Evolutionary conservation across 2,113 vertebrate species (phyloP).

Genomic region (Noturus placidus): DNA sequence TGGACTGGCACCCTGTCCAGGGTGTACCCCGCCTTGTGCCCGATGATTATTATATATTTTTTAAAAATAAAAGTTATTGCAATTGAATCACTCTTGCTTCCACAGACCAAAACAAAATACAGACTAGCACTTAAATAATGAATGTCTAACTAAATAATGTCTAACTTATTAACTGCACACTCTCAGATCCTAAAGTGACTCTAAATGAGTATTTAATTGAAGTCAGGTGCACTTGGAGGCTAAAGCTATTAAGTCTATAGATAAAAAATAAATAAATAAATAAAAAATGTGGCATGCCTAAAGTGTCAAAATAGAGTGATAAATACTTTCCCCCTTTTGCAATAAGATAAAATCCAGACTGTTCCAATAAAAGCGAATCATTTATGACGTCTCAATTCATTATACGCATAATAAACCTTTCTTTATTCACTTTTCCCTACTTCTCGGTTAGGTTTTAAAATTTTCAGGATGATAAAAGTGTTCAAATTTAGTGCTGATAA

Average conservation of each 20-base stretch:
- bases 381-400: not conserved
- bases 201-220: not conserved
- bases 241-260: not conserved
- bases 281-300: not conserved
- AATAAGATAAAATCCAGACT: not conserved
- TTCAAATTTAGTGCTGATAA: not conserved
- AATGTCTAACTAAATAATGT: no score
- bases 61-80: not conserved
- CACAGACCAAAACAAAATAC: not conserved
- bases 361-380: not conserved
- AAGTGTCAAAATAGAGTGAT: not conserved
- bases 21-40: no score
- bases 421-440: not conserved
- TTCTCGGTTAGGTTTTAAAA: not conserved
- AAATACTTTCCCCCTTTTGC: not conserved
- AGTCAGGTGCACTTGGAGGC: not conserved
- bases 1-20: no score
- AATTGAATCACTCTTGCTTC: not conserved
- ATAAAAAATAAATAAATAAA: not conserved
- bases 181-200: not conserved
- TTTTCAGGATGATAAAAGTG: not conserved
- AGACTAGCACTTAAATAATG: not conserved
- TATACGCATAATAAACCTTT: not conserved
- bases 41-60: no score
- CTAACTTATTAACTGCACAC: not conserved